Percentiles rank a stretch among this genome's conserved stretches.
Conservation (phyloP, 2,888 invertebrate species). For the Blomia tropicalis region DNA sequence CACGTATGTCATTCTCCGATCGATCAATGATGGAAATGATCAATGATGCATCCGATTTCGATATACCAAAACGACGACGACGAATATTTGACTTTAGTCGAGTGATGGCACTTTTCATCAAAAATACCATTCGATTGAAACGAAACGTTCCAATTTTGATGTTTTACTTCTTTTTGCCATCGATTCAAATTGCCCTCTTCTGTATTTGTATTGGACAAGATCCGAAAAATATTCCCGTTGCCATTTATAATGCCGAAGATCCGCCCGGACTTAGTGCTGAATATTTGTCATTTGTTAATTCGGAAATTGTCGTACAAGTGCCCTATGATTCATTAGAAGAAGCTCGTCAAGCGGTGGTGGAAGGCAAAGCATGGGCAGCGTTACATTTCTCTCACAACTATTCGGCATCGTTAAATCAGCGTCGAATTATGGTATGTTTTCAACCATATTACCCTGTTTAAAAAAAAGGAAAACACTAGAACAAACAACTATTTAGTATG, state of each 20-base stretch:
- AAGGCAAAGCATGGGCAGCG: constrained; percentile 72
- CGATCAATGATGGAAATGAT: constrained; percentile 10
- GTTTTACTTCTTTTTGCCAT: constrained; percentile 24
- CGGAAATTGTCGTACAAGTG: constrained; percentile 22
- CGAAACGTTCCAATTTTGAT: constrained; percentile 23
- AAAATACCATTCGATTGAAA: constrained; percentile 23
- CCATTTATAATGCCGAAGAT: constrained; percentile 26
- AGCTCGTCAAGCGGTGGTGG: constrained; percentile 54
- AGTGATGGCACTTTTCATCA: constrained; percentile 20
- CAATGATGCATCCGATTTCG: not conserved
- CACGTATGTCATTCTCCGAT: constrained; percentile 24
- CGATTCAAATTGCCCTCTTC: constrained; percentile 26
- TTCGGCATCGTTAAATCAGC: constrained; percentile 21
- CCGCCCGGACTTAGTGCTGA: constrained; percentile 19
- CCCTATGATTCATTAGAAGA: constrained; percentile 35
- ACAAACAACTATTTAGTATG: too few relatives aligned
- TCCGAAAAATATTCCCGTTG: constrained; percentile 24
- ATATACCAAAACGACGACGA: constrained; percentile 7
- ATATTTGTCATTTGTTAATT: constrained; percentile 20
- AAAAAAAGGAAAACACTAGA: too few relatives aligned
- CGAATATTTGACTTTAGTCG: constrained; percentile 17
- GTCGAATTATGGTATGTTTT: constrained; percentile 20
- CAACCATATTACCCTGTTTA: too few relatives aligned
- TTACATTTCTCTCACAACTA: constrained; percentile 62
- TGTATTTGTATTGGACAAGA: constrained; percentile 26